phyloP scores from a whole-genome alignment of 2,888 invertebrate species.

The Agonopterix heracliana region DNA sequence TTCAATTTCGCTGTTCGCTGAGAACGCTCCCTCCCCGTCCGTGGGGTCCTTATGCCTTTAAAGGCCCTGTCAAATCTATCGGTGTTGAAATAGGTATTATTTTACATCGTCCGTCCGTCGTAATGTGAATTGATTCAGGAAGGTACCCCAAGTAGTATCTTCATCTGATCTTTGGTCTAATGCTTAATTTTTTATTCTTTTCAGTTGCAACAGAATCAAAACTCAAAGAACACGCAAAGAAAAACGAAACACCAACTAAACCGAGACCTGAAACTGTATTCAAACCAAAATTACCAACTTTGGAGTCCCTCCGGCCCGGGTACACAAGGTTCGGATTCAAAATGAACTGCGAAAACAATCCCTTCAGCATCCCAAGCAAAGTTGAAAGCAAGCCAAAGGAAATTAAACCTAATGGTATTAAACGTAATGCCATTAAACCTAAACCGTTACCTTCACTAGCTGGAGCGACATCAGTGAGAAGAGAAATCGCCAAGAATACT shows the following conservation, averaged over 20 bases:
- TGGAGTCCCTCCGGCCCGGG: slow-evolving; percentile 37
- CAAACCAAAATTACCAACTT: slow-evolving; percentile 23
- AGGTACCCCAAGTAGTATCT: too few relatives aligned
- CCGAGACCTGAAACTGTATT: slow-evolving; percentile 8
- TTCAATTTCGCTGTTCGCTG: too few relatives aligned
- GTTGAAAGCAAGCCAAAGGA: slow-evolving; percentile 16
- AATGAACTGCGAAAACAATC: slow-evolving; percentile 50
- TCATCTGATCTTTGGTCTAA: too few relatives aligned
- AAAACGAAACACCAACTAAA: neutral
- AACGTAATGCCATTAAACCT: slow-evolving; percentile 11
- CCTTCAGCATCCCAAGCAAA: slow-evolving; percentile 47
- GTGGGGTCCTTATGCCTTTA: too few relatives aligned
- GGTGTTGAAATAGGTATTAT: too few relatives aligned
- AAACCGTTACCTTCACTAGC: slow-evolving; percentile 34
- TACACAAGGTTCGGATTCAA: slow-evolving; percentile 72
- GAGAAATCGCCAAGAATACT: slow-evolving; percentile 43
- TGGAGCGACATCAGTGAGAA: slow-evolving; percentile 34
- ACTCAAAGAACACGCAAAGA: too few relatives aligned
- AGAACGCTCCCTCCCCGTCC: too few relatives aligned
- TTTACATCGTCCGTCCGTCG: too few relatives aligned
- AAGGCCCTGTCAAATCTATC: too few relatives aligned
- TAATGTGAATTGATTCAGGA: too few relatives aligned
- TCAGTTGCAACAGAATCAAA: neutral
- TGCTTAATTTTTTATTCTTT: neutral
- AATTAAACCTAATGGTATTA: slow-evolving; percentile 23